These are phyloP conservation scores for Melanostigma gelatinosum DNA, from an alignment of 2,113 vertebrate genomes.

Conservation along the genomic window DNA sequence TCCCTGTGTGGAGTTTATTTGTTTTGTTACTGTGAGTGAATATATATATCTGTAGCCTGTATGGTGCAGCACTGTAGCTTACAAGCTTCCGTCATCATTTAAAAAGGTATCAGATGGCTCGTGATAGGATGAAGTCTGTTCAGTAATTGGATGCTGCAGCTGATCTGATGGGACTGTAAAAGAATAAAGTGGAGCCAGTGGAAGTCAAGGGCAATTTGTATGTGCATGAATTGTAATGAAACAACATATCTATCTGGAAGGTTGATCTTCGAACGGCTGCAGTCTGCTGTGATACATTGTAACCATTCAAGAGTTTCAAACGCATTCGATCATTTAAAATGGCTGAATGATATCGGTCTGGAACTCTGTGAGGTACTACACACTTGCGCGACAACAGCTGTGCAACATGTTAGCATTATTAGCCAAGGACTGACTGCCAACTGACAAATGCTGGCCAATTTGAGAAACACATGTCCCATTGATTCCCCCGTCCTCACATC, in stretches of 20 bases:
- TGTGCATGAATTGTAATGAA: conserved; percentile 54
- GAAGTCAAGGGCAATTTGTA: conserved; percentile 65
- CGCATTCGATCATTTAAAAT: conserved; percentile 1
- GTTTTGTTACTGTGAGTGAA: conserved; percentile 19
- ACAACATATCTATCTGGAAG: conserved; percentile 33
- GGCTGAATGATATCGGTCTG: background rate
- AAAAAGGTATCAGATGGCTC: conserved; percentile 37
- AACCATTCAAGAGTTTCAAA: conserved; percentile 8
- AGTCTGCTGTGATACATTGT: background rate
- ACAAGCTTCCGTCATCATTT: conserved; percentile 31
- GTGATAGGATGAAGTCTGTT: conserved; percentile 44
- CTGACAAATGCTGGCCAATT: background rate
- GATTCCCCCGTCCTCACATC: background rate
- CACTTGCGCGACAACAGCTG: conserved; percentile 10
- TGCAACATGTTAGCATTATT: conserved; percentile 7
- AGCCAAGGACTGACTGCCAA: background rate
- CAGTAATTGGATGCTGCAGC: conserved; percentile 45
- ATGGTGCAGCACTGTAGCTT: background rate
- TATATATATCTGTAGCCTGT: conserved; percentile 22
- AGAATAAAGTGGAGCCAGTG: conserved; percentile 34
- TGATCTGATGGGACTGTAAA: conserved; percentile 50
- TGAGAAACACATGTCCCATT: conserved; percentile 8
- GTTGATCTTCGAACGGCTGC: conserved; percentile 9
- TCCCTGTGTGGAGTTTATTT: conserved; percentile 1
- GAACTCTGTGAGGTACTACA: background rate